Evolutionary conservation across 1,140 invertebrate species (phyloP), one percentile per base, ranked within the genome.

Genomic region (Aethina tumida): DNA sequence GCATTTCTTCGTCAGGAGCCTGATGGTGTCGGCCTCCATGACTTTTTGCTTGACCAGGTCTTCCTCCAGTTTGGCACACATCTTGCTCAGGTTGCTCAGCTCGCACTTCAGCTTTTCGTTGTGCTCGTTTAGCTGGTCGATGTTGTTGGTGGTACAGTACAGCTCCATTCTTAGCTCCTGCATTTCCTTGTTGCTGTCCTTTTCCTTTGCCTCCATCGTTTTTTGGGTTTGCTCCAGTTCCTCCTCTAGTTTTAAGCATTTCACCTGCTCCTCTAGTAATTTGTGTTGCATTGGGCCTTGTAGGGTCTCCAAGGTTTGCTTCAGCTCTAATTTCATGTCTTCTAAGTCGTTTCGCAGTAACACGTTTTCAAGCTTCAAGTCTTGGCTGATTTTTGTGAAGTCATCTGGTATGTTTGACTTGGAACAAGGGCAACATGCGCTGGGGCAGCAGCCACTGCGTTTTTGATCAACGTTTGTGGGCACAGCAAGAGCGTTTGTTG

Each of bases 1-100:
- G 24, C 30, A 43, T 32, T 47, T 24, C n/a, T 25, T 34, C 7
- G 37, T 43, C 3, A 56, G 13, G 26, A 45, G 16, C 27, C 47
- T 50, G 10, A 56, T 43, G 1, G 54, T 58, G 21, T 52, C 54
- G 6, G 54, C 52, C 41, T 59, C 57, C 22, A 49, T 50, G 5
- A 59, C 22, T 32, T 59, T 59, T 35, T 59, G 57, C 13, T 52
- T 50, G 4, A 58, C 47, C 24, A 59, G 43, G 40, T 59, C 55
- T 5, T 52, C 41, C 26, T 58, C 50, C n/a, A 59, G 37, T 30
- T 58, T 45, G 6, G 44, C 31, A 31, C 47, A 52, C 31, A 49
- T 35, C 9, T 41, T 37, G 10, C 49, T 38, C 13, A 55, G 31
- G 5, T 41, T 36, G 4, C 27, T 19, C 29, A 56, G 20, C 12